phyloP scores from a whole-genome alignment of 1,140 invertebrate species.

The Drosophila simulans region DNA sequence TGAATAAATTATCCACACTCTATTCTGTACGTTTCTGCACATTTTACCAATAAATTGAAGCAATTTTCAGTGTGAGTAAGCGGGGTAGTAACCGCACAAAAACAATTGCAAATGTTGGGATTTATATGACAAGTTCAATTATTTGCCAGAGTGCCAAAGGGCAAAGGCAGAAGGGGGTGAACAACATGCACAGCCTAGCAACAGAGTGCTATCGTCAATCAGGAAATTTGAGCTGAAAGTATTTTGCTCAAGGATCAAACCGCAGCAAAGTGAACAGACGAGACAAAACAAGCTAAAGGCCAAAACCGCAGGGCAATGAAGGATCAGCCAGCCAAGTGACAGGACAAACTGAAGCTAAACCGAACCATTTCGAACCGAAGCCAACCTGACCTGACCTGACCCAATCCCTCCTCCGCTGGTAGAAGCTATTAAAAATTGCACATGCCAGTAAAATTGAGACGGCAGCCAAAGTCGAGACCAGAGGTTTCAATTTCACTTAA shows the following conservation, averaged over 20 bases:
- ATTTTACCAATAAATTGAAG: conserved; percentile 47
- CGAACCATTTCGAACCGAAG: background rate
- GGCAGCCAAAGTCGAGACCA: conserved; percentile 58
- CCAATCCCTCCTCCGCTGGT: conserved; percentile 4
- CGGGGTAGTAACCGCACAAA: conserved; percentile 29
- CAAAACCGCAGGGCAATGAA: conserved; percentile 59
- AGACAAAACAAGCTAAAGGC: conserved; percentile 44
- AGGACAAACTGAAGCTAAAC: conserved; percentile 32
- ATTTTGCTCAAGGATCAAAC: conserved; percentile 36
- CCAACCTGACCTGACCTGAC: background rate
- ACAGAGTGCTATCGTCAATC: conserved; percentile 12
- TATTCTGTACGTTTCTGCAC: conserved; percentile 25
- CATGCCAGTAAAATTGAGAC: conserved; percentile 75
- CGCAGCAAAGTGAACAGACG: conserved; percentile 29
- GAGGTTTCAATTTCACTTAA: conserved; percentile 79
- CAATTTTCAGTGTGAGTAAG: conserved; percentile 14
- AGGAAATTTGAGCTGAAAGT: conserved; percentile 38
- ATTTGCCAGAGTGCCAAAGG: conserved; percentile 10
- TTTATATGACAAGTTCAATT: conserved; percentile 45
- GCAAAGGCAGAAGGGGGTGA: background rate
- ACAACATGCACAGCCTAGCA: background rate
- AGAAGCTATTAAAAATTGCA: conserved; percentile 76
- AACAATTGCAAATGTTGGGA: conserved; percentile 42
- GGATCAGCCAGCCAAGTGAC: conserved; percentile 51
- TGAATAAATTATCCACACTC: conserved; percentile 48